Base-by-base conservation (phyloP, 2,888 invertebrate genomes). In the Euspilapteryx auroguttella region DNA sequence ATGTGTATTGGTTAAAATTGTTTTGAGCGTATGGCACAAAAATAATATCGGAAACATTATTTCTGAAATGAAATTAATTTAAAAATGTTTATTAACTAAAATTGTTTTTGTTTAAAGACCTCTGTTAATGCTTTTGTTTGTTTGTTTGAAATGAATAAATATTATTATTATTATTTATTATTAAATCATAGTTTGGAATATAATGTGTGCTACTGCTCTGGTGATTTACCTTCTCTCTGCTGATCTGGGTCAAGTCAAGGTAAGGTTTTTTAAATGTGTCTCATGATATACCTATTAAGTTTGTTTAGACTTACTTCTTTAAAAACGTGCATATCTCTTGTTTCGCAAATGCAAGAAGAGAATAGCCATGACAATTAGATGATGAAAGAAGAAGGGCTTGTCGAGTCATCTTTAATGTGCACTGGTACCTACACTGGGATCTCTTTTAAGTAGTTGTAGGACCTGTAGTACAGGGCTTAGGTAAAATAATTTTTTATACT, bases 11-110 rank as follows among this genome's bases (percentile, higher is more conserved):
- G 45, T 86, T 80, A 48, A 84, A 76, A 44, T 87, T 79, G 21
- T 63, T 78, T 42, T 81, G 65, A 6, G 90, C 90, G 55, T 86
- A 90, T 0, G 90, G 89, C 15, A 90, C 62, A 54, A 90, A 90
- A 6, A 89, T 53, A 26, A 90, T 50, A 24, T 81, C 79, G 23
- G 65, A 66, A 0, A 86, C 81, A 40, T 79, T 75, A 42, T 81
- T 81, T 36, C 87, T 88, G 55, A 29, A 79, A 75, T 32, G 29
- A 37, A 33, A 34, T 27, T 30, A 7, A 28, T 11, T 12, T 22
- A 28, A 15, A 33, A 25, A 26, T 17, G n/a, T n/a, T 6, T 17
- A 17, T 17, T 17, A 17, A 6, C 5, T 17, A 17, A 17, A 17
- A 17, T 6, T 17, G 17, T 6, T 6, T 17, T 17, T 5, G 8